Percentiles rank a stretch among this genome's conserved stretches.
Conservation (phyloP, 2,113 vertebrate species). For the Galemys pyrenaicus region DNA sequence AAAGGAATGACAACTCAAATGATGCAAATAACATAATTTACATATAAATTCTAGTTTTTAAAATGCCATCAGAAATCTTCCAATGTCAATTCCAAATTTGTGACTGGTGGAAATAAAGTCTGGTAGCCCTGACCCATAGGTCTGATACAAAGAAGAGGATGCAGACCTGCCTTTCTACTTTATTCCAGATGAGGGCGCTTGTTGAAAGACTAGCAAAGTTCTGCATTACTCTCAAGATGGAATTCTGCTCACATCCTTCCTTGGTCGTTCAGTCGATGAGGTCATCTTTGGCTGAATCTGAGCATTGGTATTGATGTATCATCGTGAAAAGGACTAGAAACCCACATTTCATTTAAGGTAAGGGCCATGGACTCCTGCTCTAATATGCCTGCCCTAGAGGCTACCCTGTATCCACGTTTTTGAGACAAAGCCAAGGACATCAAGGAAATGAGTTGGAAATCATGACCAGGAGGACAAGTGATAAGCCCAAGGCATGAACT, state of each 20-base stretch:
- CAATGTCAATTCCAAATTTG: not conserved
- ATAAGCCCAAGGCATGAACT: not conserved
- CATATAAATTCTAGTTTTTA: not conserved
- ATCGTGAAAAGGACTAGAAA: conserved; percentile 35
- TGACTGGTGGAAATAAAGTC: not conserved
- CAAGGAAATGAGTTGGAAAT: conserved; percentile 5
- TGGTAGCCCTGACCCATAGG: not conserved
- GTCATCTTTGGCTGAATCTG: conserved; percentile 45
- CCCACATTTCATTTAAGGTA: not conserved
- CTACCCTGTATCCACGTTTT: not conserved
- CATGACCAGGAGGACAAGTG: not conserved
- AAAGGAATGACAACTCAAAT: not conserved
- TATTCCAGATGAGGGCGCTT: not conserved
- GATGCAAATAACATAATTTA: not conserved
- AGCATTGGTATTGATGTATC: not conserved
- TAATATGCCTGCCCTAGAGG: not conserved
- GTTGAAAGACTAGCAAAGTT: not conserved
- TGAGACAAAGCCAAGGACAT: conserved; percentile 18
- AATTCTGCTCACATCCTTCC: conserved; percentile 26
- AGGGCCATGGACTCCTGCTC: not conserved
- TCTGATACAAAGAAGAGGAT: not conserved
- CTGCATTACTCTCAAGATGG: too few species aligned
- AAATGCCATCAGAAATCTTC: not conserved
- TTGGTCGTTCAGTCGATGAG: conserved; percentile 2
- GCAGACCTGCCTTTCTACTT: not conserved